Base-by-base conservation (phyloP, 2,888 invertebrate genomes). In the Euphydryas editha region DNA sequence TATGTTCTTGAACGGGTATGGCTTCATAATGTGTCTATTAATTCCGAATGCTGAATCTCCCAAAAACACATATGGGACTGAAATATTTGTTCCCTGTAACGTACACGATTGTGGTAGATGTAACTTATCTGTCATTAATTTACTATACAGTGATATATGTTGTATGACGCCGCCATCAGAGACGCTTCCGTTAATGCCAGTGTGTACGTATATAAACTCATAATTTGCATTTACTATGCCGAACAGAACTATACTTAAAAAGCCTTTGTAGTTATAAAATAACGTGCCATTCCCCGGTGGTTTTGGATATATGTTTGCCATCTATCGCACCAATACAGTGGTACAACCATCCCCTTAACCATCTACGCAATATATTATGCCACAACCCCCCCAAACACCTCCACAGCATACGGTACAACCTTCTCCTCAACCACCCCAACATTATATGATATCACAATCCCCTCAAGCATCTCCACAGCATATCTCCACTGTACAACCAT, bases 281-380 rank as follows among this genome's bases (percentile, higher is more conserved):
- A 59, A 46, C 36, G 69, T 66, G 30, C 69, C 61, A 60, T 60
- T 61, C 39, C 47, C 60, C 36, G 69, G 58, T 15, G 69, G 69
- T 47, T 69, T 69, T 69, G 64, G 55, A 36, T 17, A 69, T 59
- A 58, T 69, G 69, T 37, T 69, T 69, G 39, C 69, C 63, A 57
- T 69, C 64, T 13, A 54, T 56, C 24, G 63, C 18, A 59, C 66
- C 66, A n/a, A 69, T 39, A 61, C 66, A 63, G 46, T 69, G 60
- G 61, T 42, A n/a, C n/a, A n/a, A n/a, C n/a, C n/a, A n/a, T n/a
- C n/a, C n/a, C n/a, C n/a, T n/a, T n/a, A n/a, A n/a, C n/a, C n/a
- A n/a, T n/a, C n/a, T n/a, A n/a, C n/a, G n/a, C n/a, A n/a, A n/a
- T n/a, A n/a, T n/a, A n/a, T n/a, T n/a, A n/a, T n/a, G n/a, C n/a